Percentiles rank a stretch among this genome's conserved stretches.
Evolutionary conservation across 1,140 invertebrate species (phyloP).

Genomic region (Nasonia longicornis): DNA sequence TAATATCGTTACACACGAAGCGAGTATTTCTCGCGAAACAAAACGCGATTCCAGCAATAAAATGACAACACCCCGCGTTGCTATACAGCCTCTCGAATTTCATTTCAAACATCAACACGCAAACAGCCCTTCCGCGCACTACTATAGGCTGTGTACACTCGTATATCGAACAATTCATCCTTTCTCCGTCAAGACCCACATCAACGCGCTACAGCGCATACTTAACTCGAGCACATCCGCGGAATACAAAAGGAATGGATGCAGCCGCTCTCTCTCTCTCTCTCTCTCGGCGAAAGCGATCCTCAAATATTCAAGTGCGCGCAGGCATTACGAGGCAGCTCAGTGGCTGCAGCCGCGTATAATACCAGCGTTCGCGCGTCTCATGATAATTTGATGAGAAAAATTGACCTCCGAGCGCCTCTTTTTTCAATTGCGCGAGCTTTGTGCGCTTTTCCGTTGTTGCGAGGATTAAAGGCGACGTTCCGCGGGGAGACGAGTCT

Average conservation of each 20-base stretch:
- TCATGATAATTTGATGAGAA: slow-evolving; percentile 16
- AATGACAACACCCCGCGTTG: neutral
- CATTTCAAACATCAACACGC: neutral
- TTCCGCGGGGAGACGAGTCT: neutral
- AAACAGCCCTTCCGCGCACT: neutral
- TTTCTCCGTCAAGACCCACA: neutral
- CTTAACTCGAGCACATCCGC: neutral
- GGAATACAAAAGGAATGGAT: neutral
- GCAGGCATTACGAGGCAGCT: neutral
- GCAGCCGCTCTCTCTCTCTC: neutral
- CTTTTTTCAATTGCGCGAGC: neutral
- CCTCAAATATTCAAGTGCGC: slow-evolving; percentile 14
- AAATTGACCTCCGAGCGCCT: slow-evolving; percentile 4
- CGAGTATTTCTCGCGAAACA: neutral
- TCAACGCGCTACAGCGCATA: neutral
- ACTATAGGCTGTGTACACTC: neutral
- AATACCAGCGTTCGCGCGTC: neutral
- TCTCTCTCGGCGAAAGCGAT: neutral
- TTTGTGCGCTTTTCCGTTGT: neutral
- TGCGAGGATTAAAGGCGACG: neutral
- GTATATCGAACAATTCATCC: neutral
- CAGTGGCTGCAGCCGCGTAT: neutral
- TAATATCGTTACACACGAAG: neutral
- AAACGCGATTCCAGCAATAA: neutral
- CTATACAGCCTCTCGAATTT: neutral